Percentiles rank a stretch among this genome's conserved stretches.
Conservation (phyloP, 2,888 invertebrate species). For the Nipponacmea schrenckii region DNA sequence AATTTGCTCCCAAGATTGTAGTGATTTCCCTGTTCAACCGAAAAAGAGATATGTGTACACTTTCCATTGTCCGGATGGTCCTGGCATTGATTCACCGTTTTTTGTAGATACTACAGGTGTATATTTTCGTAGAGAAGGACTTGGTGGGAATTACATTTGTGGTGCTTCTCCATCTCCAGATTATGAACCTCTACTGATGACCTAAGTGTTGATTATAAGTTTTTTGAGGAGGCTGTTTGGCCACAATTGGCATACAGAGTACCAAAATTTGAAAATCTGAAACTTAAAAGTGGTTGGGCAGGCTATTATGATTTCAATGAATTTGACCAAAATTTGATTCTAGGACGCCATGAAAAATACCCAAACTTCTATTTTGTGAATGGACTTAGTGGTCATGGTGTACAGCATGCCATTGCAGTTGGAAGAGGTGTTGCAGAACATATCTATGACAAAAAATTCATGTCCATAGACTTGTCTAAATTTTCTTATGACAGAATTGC, state of each 20-base stretch:
- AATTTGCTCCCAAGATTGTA: slow-evolving; percentile 76
- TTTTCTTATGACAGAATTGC: slow-evolving; percentile 82
- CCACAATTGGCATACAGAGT: slow-evolving; percentile 83
- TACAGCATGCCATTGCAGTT: slow-evolving; percentile 93
- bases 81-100: slow-evolving; percentile 84
- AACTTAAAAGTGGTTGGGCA: slow-evolving; percentile 82
- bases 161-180: slow-evolving; percentile 77
- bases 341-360: slow-evolving; percentile 88
- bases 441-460: slow-evolving; percentile 80
- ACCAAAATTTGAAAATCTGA: slow-evolving; percentile 81
- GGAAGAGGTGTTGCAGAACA: slow-evolving; percentile 89
- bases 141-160: slow-evolving; percentile 83
- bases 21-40: slow-evolving; percentile 78
- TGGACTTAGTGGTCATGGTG: slow-evolving; percentile 93
- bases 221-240: slow-evolving; percentile 76
- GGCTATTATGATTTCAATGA: slow-evolving; percentile 91
- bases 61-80: slow-evolving; percentile 77
- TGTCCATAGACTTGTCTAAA: slow-evolving; percentile 82
- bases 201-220: slow-evolving; percentile 79
- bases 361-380: slow-evolving; percentile 85
- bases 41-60: slow-evolving; percentile 86
- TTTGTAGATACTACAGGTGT: slow-evolving; percentile 78
- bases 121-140: slow-evolving; percentile 78
- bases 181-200: slow-evolving; percentile 75
- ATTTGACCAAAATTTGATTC: slow-evolving; percentile 90